Conservation (phyloP, 64 coral and sea anemone genomes). For the Catalaphyllia jardinei region DNA sequence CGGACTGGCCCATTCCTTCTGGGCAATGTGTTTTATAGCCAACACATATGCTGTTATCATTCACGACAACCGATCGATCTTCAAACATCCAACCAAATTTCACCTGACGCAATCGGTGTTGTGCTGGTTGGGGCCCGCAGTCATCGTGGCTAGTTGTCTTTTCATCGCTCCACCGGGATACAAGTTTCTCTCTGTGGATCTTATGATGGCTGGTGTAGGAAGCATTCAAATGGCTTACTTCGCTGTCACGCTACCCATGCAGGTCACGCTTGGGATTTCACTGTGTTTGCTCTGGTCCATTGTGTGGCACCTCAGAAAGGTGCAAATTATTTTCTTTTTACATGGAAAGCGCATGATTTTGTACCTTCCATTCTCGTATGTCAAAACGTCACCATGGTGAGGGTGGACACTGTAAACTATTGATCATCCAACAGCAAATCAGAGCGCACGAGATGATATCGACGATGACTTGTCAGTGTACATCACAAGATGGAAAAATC, state of each 20-base stretch:
- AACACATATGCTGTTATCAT: constrained; percentile 93
- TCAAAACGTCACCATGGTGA: no score
- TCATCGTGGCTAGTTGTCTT: constrained; percentile 77
- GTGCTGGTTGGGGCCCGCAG: constrained; percentile 77
- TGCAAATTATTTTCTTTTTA: constrained; percentile 5
- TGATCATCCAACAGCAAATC: no score
- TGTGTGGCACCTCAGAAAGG: constrained; percentile 83
- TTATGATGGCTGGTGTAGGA: constrained; percentile 52
- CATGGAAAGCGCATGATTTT: no score
- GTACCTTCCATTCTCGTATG: no score
- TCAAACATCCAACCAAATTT: constrained; percentile 50
- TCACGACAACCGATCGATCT: constrained; percentile 44
- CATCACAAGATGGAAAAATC: no score
- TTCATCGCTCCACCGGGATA: constrained; percentile 62
- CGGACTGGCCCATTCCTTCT: constrained; percentile 76
- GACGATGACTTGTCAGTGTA: no score
- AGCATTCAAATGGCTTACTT: constrained; percentile 60
- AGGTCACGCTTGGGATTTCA: constrained; percentile 72
- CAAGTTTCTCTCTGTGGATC: constrained; percentile 75
- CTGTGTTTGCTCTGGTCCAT: constrained; percentile 89
- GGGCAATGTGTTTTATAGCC: constrained; percentile 81
- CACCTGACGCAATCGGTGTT: constrained; percentile 69
- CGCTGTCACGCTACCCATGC: constrained; percentile 80
- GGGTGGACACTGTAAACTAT: no score
- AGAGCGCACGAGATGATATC: no score